Conservation (phyloP, 2,888 invertebrate genomes). For the Caenorhabditis sp. region DNA sequence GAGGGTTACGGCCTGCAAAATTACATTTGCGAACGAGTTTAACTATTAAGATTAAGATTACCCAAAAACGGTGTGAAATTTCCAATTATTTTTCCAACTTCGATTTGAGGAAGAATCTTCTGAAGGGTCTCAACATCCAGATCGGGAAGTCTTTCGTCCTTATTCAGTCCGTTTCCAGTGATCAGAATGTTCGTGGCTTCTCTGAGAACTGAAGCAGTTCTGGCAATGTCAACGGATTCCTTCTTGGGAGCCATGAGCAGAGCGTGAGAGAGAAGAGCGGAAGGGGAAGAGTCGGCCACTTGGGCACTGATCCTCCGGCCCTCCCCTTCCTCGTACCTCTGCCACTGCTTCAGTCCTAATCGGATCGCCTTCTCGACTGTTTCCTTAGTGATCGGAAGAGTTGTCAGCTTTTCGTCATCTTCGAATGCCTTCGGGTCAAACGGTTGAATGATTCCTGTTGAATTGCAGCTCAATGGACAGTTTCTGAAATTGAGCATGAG, state of each 20-base stretch:
- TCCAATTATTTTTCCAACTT: slow-evolving; percentile 74
- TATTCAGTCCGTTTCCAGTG: slow-evolving; percentile 71
- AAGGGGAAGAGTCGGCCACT: slow-evolving; percentile 44
- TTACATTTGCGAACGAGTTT: too few species aligned
- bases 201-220: slow-evolving; percentile 75
- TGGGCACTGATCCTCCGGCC: slow-evolving; percentile 62
- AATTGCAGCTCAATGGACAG: slow-evolving; percentile 76
- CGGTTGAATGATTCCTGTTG: slow-evolving; percentile 62
- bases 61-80: slow-evolving; percentile 74
- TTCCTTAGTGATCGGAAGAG: slow-evolving; percentile 76
- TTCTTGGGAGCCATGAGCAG: slow-evolving; percentile 76
- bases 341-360: slow-evolving; percentile 74
- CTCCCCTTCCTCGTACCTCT: slow-evolving; percentile 71
- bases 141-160: slow-evolving; percentile 73
- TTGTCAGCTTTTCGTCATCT: slow-evolving; percentile 74
- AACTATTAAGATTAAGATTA: not conserved
- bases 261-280: slow-evolving; percentile 74
- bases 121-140: slow-evolving; percentile 75
- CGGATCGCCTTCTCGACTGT: slow-evolving; percentile 76
- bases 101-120: slow-evolving; percentile 75
- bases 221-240: slow-evolving; percentile 76
- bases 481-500: slow-evolving; percentile 74
- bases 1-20: slow-evolving; percentile 58
- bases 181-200: slow-evolving; percentile 77
- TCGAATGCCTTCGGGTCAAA: slow-evolving; percentile 70